phyloP scores from a whole-genome alignment of 2,113 vertebrate species.

The Acrocephalus kingi region DNA sequence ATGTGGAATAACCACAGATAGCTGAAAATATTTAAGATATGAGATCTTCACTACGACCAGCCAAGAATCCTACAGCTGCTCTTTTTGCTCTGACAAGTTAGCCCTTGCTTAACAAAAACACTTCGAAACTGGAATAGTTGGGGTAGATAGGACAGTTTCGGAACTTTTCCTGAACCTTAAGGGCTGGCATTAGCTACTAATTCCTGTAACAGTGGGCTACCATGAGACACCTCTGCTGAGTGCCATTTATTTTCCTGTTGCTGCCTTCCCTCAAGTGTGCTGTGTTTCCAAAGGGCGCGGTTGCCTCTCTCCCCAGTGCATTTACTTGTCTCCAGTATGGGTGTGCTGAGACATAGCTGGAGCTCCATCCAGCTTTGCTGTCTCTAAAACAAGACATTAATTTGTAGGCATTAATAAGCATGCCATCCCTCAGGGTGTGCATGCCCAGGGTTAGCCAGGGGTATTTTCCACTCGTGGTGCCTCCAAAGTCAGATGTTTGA shows the following conservation, averaged over 20 bases:
- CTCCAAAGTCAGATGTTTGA: neutral
- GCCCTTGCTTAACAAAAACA: neutral
- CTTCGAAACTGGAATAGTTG: neutral
- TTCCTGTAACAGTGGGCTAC: neutral
- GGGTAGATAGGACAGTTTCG: neutral
- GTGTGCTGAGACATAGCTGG: neutral
- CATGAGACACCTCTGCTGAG: neutral
- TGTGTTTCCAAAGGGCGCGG: neutral
- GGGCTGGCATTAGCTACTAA: neutral
- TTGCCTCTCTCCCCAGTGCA: neutral
- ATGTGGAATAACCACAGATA: slow-evolving; percentile 13
- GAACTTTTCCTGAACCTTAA: neutral
- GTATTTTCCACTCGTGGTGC: neutral
- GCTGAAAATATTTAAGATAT: slow-evolving; percentile 24
- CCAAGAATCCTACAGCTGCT: neutral
- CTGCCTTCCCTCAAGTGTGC: neutral
- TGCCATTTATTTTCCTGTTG: neutral
- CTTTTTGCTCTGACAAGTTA: neutral
- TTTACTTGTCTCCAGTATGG: neutral
- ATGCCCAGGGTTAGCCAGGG: neutral
- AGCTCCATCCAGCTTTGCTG: neutral
- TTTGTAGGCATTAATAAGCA: neutral
- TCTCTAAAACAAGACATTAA: neutral
- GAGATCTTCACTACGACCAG: neutral
- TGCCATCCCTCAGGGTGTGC: neutral